These are phyloP conservation scores for Glandiceps talaboti DNA, from an alignment of 53 echinoderm and acorn worm genomes.

Conservation along the genomic window DNA sequence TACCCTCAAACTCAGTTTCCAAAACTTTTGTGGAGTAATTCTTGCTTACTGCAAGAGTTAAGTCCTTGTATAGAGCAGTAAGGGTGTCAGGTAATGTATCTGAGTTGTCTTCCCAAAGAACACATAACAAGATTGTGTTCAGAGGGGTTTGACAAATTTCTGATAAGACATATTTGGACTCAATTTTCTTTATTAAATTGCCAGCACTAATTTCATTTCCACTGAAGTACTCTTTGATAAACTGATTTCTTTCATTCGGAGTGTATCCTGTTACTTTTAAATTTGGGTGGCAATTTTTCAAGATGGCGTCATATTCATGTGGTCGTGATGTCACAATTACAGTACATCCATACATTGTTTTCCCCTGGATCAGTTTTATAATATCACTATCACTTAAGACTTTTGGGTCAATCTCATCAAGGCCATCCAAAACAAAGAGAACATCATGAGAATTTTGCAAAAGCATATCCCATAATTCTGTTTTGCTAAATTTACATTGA, in stretches of 20 bases:
- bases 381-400: background rate
- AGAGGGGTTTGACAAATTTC: background rate
- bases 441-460: background rate
- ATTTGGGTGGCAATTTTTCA: background rate
- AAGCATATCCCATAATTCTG: background rate
- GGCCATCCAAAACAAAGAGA: background rate
- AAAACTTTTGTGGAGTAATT: background rate
- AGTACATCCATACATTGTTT: background rate
- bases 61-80: background rate
- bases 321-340: background rate
- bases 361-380: background rate
- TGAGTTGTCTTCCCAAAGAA: background rate
- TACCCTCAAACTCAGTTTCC: background rate
- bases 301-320: background rate
- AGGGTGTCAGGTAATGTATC: background rate
- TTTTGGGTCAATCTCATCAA: background rate
- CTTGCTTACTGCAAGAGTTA: background rate
- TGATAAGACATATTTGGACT: background rate
- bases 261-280: background rate
- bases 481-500: background rate
- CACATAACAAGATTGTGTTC: background rate
- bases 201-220: background rate
- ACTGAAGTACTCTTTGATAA: background rate
- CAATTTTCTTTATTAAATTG: no score
- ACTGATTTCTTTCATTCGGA: background rate